Conservation (phyloP, 2,797 vertebrate species). For the Catamblyrhynchus diadema region DNA sequence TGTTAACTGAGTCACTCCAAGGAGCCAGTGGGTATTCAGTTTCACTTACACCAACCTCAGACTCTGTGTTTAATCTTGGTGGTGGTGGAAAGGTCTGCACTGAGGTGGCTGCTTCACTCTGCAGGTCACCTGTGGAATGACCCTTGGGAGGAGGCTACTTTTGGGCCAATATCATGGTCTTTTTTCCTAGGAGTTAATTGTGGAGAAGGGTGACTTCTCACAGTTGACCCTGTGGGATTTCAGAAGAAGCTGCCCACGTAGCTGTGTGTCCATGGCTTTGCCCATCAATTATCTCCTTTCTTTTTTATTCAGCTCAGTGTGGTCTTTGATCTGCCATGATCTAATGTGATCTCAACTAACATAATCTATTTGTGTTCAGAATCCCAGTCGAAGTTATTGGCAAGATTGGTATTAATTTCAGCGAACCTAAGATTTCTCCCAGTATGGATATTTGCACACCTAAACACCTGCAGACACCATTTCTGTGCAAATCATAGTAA, state of each 20-base stretch:
- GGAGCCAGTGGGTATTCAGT: neutral
- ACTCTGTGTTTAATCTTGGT: neutral
- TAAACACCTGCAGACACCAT: neutral
- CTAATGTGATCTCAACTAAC: neutral
- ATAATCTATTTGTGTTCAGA: neutral
- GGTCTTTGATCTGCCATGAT: neutral
- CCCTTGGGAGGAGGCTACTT: neutral
- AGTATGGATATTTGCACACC: rapidly evolving
- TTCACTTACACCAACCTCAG: neutral
- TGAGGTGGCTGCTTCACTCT: neutral
- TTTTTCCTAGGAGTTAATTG: neutral
- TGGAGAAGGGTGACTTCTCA: neutral
- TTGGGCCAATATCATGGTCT: neutral
- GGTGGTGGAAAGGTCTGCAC: neutral
- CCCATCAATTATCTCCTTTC: neutral
- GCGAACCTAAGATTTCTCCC: neutral
- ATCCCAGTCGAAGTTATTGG: neutral
- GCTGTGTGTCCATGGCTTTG: neutral
- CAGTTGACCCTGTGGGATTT: neutral
- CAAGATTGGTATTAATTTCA: neutral
- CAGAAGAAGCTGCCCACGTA: rapidly evolving
- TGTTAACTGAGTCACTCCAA: neutral
- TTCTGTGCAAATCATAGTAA: neutral
- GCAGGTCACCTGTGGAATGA: neutral
- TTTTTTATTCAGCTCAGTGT: neutral